A percentile compares a stretch with the other conserved stretches of the same genome.
phyloP scores from a whole-genome alignment of 1,140 invertebrate genomes.

The Drosophila suzukii region DNA sequence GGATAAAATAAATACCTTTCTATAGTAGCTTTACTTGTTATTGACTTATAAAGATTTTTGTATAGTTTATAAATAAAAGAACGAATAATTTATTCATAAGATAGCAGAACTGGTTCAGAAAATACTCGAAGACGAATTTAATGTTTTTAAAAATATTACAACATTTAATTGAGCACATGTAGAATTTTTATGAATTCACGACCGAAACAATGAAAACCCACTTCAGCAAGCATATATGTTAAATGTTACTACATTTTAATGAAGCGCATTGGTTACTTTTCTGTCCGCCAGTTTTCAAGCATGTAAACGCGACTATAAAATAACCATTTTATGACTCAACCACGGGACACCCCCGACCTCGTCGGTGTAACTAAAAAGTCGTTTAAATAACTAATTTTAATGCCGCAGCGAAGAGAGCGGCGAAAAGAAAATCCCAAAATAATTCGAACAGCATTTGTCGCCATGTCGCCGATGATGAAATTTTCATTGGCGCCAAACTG shows the following conservation, averaged over 20 bases:
- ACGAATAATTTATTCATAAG: slow-evolving; percentile 1
- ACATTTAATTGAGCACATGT: slow-evolving; percentile 15
- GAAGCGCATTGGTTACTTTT: slow-evolving; percentile 8
- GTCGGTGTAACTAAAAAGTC: slow-evolving; percentile 50
- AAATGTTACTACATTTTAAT: slow-evolving; percentile 20
- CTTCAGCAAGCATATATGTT: neutral
- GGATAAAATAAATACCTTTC: too few species aligned
- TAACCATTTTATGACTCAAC: slow-evolving; percentile 55
- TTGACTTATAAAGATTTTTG: neutral
- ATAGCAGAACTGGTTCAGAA: neutral
- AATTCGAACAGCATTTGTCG: slow-evolving; percentile 42
- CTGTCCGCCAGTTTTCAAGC: slow-evolving; percentile 18
- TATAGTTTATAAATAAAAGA: neutral
- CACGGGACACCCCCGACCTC: slow-evolving; percentile 23
- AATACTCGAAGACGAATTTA: neutral
- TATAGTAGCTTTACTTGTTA: neutral
- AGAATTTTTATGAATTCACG: slow-evolving; percentile 8
- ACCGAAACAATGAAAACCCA: slow-evolving; percentile 1
- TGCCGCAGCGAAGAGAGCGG: slow-evolving; percentile 25
- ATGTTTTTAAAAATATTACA: slow-evolving; percentile 3
- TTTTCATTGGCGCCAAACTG: slow-evolving; percentile 55
- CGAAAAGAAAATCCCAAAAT: slow-evolving; percentile 38
- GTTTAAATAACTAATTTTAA: slow-evolving; percentile 70
- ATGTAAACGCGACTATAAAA: slow-evolving; percentile 45
- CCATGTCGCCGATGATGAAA: slow-evolving; percentile 56